These are phyloP conservation scores for Phataginus tricuspis DNA, from an alignment of 2,797 vertebrate species.

Conservation along the genomic window DNA sequence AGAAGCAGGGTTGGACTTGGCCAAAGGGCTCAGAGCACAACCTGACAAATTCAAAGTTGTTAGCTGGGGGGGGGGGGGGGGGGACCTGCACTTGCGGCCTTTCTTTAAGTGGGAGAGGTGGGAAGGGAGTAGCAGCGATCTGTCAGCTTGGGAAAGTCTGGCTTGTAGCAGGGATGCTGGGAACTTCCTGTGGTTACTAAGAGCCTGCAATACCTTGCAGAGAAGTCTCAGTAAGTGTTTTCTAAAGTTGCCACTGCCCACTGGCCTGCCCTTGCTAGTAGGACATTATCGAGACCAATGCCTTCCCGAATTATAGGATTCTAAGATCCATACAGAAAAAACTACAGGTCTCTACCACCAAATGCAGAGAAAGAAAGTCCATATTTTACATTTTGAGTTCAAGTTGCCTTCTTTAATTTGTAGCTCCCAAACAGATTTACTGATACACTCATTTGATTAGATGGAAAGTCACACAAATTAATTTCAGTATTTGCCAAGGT, in stretches of 20 bases:
- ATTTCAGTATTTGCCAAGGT: constrained; percentile 33
- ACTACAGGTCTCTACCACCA: background rate
- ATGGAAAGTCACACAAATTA: background rate
- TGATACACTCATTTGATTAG: background rate
- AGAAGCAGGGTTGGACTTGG: background rate
- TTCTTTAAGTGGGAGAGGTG: constrained; percentile 31
- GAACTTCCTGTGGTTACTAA: constrained; percentile 35
- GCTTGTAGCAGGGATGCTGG: background rate
- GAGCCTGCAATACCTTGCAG: background rate
- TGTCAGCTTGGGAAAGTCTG: constrained; percentile 40
- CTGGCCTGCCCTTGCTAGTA: background rate
- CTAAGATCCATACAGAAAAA: background rate
- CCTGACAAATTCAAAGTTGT: constrained; percentile 23
- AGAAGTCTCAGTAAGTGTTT: constrained; percentile 19
- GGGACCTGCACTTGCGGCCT: constrained; percentile 47
- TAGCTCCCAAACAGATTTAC: constrained; percentile 22
- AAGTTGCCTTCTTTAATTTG: background rate
- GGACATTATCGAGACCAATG: background rate
- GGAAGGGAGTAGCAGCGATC: constrained; percentile 17
- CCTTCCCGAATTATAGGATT: constrained; percentile 18
- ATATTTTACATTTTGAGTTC: background rate
- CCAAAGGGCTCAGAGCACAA: constrained; percentile 9
- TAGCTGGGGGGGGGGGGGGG: background rate
- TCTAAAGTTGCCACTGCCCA: background rate
- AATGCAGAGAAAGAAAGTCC: background rate